A percentile compares a stretch with the other conserved stretches of the same genome.
Evolutionary conservation across 2,113 vertebrate genomes (phyloP).

Genomic region (Spea multiplicata): DNA sequence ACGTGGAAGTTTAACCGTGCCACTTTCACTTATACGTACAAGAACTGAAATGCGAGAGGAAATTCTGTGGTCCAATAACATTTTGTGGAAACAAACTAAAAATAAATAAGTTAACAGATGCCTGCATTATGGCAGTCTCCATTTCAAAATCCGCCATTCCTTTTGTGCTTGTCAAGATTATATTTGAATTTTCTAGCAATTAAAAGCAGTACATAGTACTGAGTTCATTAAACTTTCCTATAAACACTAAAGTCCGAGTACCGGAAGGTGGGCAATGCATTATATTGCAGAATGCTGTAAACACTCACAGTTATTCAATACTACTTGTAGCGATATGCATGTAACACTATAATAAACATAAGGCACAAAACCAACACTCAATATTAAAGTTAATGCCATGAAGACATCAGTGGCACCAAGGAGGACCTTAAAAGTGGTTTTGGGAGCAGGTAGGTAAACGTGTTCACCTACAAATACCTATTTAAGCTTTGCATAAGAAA

Average conservation of each 20-base stretch:
- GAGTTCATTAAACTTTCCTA: background rate
- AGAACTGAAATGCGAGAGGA: background rate
- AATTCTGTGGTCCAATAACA: background rate
- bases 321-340: too few relatives aligned
- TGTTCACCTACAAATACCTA: background rate
- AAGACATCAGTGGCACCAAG: background rate
- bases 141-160: background rate
- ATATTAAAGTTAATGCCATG: too few relatives aligned
- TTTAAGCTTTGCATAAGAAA: background rate
- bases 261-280: too few relatives aligned
- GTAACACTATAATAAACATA: background rate
- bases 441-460: background rate
- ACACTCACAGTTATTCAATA: too few relatives aligned
- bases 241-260: background rate
- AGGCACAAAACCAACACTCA: background rate
- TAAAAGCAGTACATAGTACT: slow-evolving; percentile 3
- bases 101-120: slow-evolving; percentile 1
- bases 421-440: background rate
- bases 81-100: background rate
- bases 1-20: background rate
- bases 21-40: background rate
- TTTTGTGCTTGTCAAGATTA: background rate
- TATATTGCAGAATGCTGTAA: too few relatives aligned
- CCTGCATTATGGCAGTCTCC: background rate
- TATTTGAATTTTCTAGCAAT: background rate